Base-by-base conservation (phyloP, 1,140 invertebrate species). In the Drosophila ohnishii region DNA sequence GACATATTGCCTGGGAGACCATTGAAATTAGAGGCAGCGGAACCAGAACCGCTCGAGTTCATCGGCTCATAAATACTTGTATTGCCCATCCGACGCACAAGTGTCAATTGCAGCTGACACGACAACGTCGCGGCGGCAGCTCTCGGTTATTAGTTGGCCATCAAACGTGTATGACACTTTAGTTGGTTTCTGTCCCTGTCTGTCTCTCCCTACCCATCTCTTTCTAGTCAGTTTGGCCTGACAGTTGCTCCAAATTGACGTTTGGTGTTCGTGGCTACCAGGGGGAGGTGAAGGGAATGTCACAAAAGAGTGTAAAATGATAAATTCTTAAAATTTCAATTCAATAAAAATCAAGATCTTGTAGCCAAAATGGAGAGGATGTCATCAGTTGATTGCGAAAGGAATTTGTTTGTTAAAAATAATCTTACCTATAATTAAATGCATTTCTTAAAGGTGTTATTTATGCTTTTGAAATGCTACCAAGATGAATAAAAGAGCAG, bases 1-100 rank as follows among this genome's bases (percentile, higher is more conserved):
- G 74, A 82, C 78, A 80, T 67, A 70, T 70, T 80, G 73, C 60
- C 73, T 66, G 69, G 48, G 63, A 80, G 44, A 45, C 45, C 75
- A 79, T 87, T 87, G 75, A 86, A 80, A 80, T 77, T 86, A 73
- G 72, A 87, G 81, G 72, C 75, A 73, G 78, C 72, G 61, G 69
- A 79, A 51, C 60, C 69, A 55, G 69, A 76, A 57, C 53, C 57
- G 62, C 70, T 66, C 62, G 66, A 76, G 67, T 75, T 72, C 42
- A 47, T 65, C 62, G 55, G 56, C 51, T 79, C 51, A 62, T 77
- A 77, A 72, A 87, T 86, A 86, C 66, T 87, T 85, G 76, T 60
- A 66, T 62, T 61, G 56, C 66, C 40, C 42, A 53, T 63, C 35
- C 53, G 61, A 86, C 78, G 75, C 83, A 88, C 83, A 86, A 86